Evolutionary conservation across 2,113 vertebrate genomes (phyloP), one percentile per base, ranked within the genome.

Genomic region (Dermatemys mawii): DNA sequence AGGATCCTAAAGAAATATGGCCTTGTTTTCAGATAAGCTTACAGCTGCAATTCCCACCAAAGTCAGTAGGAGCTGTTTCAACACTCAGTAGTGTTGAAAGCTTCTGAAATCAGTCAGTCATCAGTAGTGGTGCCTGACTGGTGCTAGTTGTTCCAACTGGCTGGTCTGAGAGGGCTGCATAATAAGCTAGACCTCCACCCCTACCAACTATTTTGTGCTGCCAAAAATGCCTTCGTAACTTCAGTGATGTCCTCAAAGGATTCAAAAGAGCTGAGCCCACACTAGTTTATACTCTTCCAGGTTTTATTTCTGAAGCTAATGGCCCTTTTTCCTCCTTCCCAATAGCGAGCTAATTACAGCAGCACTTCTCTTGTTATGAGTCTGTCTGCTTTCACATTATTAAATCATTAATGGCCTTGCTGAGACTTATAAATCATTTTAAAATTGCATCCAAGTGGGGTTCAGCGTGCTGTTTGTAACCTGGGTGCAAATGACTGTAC

Each of bases 141-240:
- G 3, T 38, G 73, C 73, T 27, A n/a, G 8, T 67, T n/a, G 32
- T 67, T 67, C 35, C 35, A 32, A 19, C 70, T 27, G 41, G 22
- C 22, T 27, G 41, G 16, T 19, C n/a, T 19, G 17, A 70, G 63
- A 29, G 38, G n/a, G 17, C 9, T 27, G 11, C 21, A 41, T 24
- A 24, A 27, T 44, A 44, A 44, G 11, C 70, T 41, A 41, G 21
- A 44, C 38, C 41, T 44, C 73, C 26, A 46, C 12, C 73, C 73
- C 41, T 73, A 46, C 73, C 73, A 76, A 27, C 41, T 27, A 14
- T 76, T 76, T 44, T 75, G 38, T 0, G 9, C 2, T 27, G 13
- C 1, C 63, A 24, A 80, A 9, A 1, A 0, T 2, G 38, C 19
- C 27, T 0, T 22, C 0, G 0, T 10, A 73, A 8, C 26, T 53